Base-by-base conservation (phyloP, 53 echinoderm and acorn worm species). In the Apostichopus leukothele region DNA sequence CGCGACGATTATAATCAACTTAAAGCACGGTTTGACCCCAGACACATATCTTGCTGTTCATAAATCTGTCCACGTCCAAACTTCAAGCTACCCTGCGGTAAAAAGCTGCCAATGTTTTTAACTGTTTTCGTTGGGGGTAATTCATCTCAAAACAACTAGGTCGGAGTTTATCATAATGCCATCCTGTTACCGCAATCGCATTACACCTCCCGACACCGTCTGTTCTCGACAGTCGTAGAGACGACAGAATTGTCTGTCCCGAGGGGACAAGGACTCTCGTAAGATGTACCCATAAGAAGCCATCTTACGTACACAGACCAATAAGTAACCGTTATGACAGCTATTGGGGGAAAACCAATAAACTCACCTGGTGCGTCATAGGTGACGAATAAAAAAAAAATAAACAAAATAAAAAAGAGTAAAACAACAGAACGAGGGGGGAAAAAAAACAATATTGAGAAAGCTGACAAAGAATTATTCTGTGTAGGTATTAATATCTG, bases 111-210 rank as follows among this genome's bases (percentile, higher is more conserved):
- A 13, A 63, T 13, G 63, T 7, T 39, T 39, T 39, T 39, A 39
- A 39, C 39, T 39, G 39, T 39, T 39, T 39, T 39, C 39, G 39
- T 39, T 39, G 39, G 39, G 39, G 39, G 39, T 39, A 39, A 63
- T 16, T 16, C 63, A 63, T 16, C 11, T 16, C 16, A 16, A 16
- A 85, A 26, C 13, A 68, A 68, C 4, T 61, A 19, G 63, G 86
- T 85, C 71, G 18, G n/a, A 85, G 25, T 59, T 67, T 6, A 85
- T 9, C 27, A 22, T 67, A 85, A 50, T 14, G 57, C 71, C 9
- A 27, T 67, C 26, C 53, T 19, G 8, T 79, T 51, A 79, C 19
- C 52, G 53, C 51, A 79, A 79, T 79, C 53, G 51, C 79, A 79
- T 79, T 79, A 51, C 51, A 39, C 39, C 39, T 39, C 3, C 39